These are phyloP conservation scores for Platynereis dumerilii DNA, from an alignment of 2,888 invertebrate genomes.

Conservation along the genomic window DNA sequence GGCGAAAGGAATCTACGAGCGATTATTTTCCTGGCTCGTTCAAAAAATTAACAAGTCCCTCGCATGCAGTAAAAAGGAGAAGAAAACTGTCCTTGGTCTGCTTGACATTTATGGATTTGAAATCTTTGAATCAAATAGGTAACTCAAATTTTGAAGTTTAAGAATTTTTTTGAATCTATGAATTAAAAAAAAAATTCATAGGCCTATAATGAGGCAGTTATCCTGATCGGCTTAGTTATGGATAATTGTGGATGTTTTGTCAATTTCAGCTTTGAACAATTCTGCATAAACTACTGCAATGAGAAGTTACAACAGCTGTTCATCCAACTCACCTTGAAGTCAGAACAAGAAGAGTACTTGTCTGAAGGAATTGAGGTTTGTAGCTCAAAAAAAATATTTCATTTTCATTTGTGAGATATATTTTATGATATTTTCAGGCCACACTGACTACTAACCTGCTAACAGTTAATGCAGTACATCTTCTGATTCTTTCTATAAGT, in stretches of 20 bases:
- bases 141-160: conserved; percentile 19
- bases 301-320: conserved; percentile 94
- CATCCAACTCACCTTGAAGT: conserved; percentile 85
- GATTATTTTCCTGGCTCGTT: conserved; percentile 90
- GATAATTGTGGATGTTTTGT: not conserved
- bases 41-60: conserved; percentile 72
- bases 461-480: too few species aligned
- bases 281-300: conserved; percentile 95
- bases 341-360: conserved; percentile 90
- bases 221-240: too few species aligned
- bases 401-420: too few species aligned
- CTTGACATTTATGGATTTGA: conserved; percentile 95
- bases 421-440: too few species aligned
- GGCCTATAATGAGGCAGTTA: not conserved
- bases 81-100: conserved; percentile 78
- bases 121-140: conserved; percentile 88
- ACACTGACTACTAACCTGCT: too few species aligned
- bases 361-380: conserved; percentile 81
- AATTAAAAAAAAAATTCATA: not conserved
- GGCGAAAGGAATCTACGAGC: conserved; percentile 89
- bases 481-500: too few species aligned
- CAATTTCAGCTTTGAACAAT: conserved; percentile 69
- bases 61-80: conserved; percentile 26
- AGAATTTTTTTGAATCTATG: too few species aligned
- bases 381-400: too few species aligned